Evolutionary conservation across 2,113 vertebrate species (phyloP).

Genomic region (Vanacampus margaritifer): DNA sequence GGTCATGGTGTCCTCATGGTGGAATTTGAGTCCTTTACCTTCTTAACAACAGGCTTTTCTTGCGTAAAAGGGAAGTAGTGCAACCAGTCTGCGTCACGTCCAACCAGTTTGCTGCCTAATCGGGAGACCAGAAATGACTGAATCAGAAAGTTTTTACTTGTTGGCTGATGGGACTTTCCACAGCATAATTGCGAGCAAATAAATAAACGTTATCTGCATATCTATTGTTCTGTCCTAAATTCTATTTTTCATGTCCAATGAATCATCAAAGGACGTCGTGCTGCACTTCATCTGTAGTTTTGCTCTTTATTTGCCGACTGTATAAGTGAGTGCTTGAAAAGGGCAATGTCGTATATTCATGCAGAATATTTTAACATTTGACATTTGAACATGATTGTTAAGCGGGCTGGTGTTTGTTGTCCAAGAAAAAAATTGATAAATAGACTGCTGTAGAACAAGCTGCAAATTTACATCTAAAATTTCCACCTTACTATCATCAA

Average conservation of each 20-base stretch:
- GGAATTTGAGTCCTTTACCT: too few relatives aligned
- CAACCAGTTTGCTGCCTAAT: too few relatives aligned
- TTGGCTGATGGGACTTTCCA: not conserved
- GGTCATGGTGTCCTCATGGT: too few relatives aligned
- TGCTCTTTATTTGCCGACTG: not conserved
- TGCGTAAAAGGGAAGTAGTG: too few relatives aligned
- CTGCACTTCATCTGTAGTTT: not conserved
- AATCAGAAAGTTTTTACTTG: too few relatives aligned
- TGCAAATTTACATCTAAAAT: not conserved
- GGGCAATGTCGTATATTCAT: not conserved
- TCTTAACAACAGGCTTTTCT: too few relatives aligned
- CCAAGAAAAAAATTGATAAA: not conserved
- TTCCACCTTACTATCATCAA: not conserved
- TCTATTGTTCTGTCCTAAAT: not conserved
- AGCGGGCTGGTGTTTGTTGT: not conserved
- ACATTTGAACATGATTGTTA: slow-evolving; percentile 1
- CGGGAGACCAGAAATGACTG: too few relatives aligned
- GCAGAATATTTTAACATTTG: slow-evolving; percentile 4
- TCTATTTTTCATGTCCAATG: not conserved
- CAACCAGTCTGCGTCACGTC: too few relatives aligned
- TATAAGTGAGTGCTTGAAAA: slow-evolving; percentile 2
- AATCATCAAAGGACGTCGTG: not conserved
- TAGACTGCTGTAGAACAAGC: not conserved
- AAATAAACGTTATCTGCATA: not conserved
- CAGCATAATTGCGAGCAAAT: not conserved